Conservation (phyloP, 2,113 vertebrate genomes). For the Dasyurus viverrinus region DNA sequence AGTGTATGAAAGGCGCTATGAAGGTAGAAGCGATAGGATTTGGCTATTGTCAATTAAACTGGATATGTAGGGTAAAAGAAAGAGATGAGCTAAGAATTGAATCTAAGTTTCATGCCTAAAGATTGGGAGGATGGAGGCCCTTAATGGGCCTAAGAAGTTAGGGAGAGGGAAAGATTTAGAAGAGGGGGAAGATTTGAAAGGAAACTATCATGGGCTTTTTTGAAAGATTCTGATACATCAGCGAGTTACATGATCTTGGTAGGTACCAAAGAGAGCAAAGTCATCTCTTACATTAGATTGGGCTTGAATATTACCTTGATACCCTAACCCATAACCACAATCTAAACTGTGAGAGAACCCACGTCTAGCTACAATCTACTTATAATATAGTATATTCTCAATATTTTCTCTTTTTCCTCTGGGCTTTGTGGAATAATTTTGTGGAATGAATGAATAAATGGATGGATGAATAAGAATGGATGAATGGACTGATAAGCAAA, state of each 20-base stretch:
- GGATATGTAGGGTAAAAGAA: background rate
- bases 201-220: background rate
- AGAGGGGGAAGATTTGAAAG: background rate
- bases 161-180: background rate
- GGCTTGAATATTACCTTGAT: background rate
- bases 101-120: background rate
- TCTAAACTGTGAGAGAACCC: background rate
- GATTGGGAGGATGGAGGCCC: background rate
- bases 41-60: too few species aligned
- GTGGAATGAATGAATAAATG: background rate
- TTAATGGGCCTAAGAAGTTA: background rate
- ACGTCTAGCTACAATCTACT: too few species aligned
- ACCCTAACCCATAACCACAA: background rate
- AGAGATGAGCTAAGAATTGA: background rate
- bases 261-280: background rate
- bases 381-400: background rate
- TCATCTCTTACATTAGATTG: background rate
- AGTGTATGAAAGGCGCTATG: too few species aligned
- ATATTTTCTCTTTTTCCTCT: background rate
- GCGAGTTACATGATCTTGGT: background rate
- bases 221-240: background rate
- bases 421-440: background rate
- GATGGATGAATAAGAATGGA: background rate
- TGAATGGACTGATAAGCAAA: background rate
- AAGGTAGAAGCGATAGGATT: too few species aligned